Evolutionary conservation across 2,113 vertebrate genomes (phyloP), one percentile per base, ranked within the genome.

Genomic region (Prunella fulvescens): DNA sequence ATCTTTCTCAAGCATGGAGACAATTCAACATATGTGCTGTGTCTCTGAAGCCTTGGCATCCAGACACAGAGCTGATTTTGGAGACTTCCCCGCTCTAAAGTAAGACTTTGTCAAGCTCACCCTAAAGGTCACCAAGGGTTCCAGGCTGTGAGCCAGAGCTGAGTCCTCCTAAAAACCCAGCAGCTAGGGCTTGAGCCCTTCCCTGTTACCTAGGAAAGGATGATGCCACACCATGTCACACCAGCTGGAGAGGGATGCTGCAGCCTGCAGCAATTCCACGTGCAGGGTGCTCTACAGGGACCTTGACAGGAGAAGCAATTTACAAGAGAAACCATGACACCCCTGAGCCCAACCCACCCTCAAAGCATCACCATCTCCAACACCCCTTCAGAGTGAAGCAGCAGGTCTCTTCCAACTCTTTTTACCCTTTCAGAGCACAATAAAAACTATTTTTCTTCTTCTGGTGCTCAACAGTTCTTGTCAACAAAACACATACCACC

Each of bases 231-330:
- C 11, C 35, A 6, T 19, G 31, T 69, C 62, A 72, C 3, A 2
- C 5, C 47, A 56, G 76, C 28, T 9, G 3, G 14, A 4, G 6
- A 86, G 33, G n/a, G 33, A 82, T 3, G 7, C 42, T 33, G 66
- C 14, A 29, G 53, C 48, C 58, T 8, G 1, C 16, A 51, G 45
- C 3, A 5, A 61, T 86, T 54, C 28, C 6, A 2, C 0, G 1
- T 3, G 37, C 29, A 45, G 44, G 22, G 5, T 31, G 31, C 54
- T 94, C 60, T 11, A 3, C 15, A 45, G 33, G 19, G 40, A 69
- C 26, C 48, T 6, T 11, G 33, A 53, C 45, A 77, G 33, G 6
- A 74, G 54, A 64, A 67, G 54, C 3, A 2, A 61, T n/a, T 70
- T 31, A 33, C 23, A 45, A 58, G 14, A 67, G 11, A 74, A 54